Conservation (phyloP, 2,113 vertebrate genomes). For the Platysteira castanea region DNA sequence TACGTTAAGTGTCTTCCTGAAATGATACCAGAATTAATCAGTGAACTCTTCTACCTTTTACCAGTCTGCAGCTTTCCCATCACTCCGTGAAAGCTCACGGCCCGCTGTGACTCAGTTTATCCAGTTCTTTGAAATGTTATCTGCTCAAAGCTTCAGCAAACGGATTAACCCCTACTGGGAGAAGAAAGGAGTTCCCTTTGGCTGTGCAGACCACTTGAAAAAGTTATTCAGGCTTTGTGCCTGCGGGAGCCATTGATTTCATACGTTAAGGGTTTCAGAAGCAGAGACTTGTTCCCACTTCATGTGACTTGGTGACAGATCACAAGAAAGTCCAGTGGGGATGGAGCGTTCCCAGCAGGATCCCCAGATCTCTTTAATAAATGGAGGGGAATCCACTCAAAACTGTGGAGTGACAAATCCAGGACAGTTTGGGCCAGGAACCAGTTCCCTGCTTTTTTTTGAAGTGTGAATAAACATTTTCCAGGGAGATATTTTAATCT, state of each 20-base stretch:
- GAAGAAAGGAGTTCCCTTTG: background rate
- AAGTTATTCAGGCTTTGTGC: background rate
- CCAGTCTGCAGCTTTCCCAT: background rate
- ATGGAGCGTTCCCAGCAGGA: background rate
- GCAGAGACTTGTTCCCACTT: background rate
- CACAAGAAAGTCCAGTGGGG: background rate
- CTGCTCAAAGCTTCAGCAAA: background rate
- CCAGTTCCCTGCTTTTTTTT: background rate
- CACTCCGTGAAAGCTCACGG: background rate
- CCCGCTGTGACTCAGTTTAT: background rate
- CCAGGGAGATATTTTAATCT: background rate
- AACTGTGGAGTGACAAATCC: background rate
- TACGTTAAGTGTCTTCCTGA: background rate
- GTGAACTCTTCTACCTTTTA: background rate
- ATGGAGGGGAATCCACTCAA: background rate
- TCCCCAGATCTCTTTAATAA: background rate
- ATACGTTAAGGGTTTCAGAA: background rate
- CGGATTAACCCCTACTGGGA: background rate
- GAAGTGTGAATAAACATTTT: background rate
- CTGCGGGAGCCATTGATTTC: background rate
- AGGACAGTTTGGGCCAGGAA: background rate
- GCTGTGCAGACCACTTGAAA: background rate
- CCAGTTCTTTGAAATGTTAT: constrained; percentile 5
- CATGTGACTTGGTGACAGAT: background rate
- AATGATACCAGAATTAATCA: background rate